These are phyloP conservation scores for Ciconia stormi DNA, from an alignment of 2,113 vertebrate species.

Conservation along the genomic window DNA sequence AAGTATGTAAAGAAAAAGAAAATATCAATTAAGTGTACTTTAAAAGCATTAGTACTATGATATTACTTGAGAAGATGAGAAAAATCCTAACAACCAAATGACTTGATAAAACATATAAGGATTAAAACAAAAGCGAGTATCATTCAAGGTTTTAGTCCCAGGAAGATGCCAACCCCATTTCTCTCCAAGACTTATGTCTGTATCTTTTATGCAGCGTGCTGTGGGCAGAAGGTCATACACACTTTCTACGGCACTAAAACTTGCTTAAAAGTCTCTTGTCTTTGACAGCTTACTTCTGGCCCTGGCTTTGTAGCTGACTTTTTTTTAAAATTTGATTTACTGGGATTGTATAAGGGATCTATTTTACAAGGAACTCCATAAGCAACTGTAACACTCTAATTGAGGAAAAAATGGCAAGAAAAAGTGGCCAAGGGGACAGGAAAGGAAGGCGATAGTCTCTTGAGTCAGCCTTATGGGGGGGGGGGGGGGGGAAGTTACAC, in stretches of 20 bases:
- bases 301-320: neutral
- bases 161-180: neutral
- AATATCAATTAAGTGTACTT: neutral
- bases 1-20: neutral
- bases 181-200: neutral
- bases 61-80: neutral
- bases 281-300: neutral
- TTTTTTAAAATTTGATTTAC: neutral
- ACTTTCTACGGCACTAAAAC: neutral
- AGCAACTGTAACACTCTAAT: neutral
- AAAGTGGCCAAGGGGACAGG: neutral
- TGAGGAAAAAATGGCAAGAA: neutral
- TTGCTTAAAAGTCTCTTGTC: neutral
- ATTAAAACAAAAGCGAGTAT: neutral
- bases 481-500: too few species aligned
- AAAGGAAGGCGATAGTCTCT: neutral
- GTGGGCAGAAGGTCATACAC: neutral
- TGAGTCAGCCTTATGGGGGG: neutral
- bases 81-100: neutral
- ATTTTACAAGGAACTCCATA: neutral
- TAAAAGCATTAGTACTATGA: neutral
- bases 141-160: neutral
- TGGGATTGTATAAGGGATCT: neutral
- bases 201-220: neutral
- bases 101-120: neutral